phyloP scores from a whole-genome alignment of 2,888 invertebrate species.

The Drosophila mimetica region DNA sequence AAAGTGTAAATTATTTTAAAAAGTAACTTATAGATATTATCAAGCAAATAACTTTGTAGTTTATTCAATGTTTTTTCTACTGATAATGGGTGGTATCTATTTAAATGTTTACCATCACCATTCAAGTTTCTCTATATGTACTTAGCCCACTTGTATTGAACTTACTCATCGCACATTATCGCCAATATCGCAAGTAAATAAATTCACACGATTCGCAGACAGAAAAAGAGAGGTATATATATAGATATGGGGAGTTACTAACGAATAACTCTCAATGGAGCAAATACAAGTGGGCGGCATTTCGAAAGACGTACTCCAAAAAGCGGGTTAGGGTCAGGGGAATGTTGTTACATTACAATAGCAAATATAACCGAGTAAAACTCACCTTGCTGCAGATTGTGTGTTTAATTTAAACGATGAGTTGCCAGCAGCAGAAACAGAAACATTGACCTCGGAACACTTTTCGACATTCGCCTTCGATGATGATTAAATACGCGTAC shows the following conservation, averaged over 20 bases:
- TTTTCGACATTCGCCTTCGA: slow-evolving; percentile 38
- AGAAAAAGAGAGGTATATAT: neutral
- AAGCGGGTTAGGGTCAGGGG: slow-evolving; percentile 40
- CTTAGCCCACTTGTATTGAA: slow-evolving; percentile 12
- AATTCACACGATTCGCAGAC: slow-evolving; percentile 21
- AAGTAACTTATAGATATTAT: no score
- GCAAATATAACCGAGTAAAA: slow-evolving; percentile 26
- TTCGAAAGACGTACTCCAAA: slow-evolving; percentile 23
- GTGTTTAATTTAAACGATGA: slow-evolving; percentile 31
- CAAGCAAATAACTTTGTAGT: neutral
- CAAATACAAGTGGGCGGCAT: slow-evolving; percentile 26
- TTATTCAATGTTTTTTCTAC: slow-evolving; percentile 2
- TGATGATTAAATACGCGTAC: slow-evolving; percentile 24
- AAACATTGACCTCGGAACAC: slow-evolving; percentile 63
- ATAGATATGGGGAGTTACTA: slow-evolving; percentile 6
- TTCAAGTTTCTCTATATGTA: neutral
- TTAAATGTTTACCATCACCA: slow-evolving; percentile 6
- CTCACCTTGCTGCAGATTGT: slow-evolving; percentile 35
- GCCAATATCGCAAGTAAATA: slow-evolving; percentile 25
- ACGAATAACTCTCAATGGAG: slow-evolving; percentile 17
- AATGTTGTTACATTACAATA: slow-evolving; percentile 29
- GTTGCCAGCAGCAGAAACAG: slow-evolving; percentile 26
- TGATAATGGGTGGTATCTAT: slow-evolving; percentile 3
- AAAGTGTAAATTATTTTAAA: neutral
- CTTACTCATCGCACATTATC: slow-evolving; percentile 29